Evolutionary conservation across 53 echinoderm and acorn worm genomes (phyloP).

Genomic region (Patiria pectinifera): DNA sequence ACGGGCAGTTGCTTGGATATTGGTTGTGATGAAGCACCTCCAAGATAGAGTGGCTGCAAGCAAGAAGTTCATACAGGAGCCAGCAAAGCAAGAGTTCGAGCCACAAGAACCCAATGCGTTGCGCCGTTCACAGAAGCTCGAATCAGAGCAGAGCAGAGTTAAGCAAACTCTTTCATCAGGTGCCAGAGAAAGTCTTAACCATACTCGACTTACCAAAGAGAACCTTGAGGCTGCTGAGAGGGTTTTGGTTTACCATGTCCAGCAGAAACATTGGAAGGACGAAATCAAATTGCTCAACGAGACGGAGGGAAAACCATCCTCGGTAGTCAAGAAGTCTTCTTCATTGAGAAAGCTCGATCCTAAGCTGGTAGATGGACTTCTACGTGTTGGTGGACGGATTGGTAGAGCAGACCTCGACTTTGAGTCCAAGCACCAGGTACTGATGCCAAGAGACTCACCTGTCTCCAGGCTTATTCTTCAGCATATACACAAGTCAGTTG

Average conservation of each 20-base stretch:
- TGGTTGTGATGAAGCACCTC: background rate
- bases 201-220: no score
- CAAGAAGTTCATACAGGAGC: constrained; percentile 1
- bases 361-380: constrained; percentile 18
- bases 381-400: constrained; percentile 58
- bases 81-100: no score
- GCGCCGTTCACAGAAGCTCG: no score
- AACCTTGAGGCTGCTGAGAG: no score
- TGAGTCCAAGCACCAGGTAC: constrained; percentile 51
- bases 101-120: no score
- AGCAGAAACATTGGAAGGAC: background rate
- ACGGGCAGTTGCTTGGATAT: constrained; percentile 61
- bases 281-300: constrained; percentile 21
- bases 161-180: no score
- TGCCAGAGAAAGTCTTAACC: no score
- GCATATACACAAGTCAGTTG: constrained; percentile 50
- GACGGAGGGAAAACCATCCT: background rate
- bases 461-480: constrained; percentile 53
- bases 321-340: constrained; percentile 17
- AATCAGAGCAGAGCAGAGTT: no score
- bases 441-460: constrained; percentile 34
- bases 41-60: constrained; percentile 14
- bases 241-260: no score
- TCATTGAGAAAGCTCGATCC: constrained; percentile 32
- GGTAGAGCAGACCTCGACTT: constrained; percentile 12